Conservation (phyloP, 2,113 vertebrate species). For the Anguilla rostrata region DNA sequence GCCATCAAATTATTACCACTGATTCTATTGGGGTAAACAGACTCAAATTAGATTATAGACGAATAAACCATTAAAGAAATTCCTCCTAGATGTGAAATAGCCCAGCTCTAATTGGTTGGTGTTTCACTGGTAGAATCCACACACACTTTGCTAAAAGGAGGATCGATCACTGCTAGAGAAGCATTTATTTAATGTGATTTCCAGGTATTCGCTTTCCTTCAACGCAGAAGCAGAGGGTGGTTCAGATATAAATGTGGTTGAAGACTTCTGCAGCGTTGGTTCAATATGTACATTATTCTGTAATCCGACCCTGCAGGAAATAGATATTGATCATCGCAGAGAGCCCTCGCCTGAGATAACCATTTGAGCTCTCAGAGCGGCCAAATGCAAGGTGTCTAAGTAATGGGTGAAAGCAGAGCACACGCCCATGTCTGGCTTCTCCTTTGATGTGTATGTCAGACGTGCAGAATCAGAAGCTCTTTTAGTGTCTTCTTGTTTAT, state of each 20-base stretch:
- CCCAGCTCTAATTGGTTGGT: conserved; percentile 51
- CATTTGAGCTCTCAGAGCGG: conserved; percentile 63
- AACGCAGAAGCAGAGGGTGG: conserved; percentile 54
- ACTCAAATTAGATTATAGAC: conserved; percentile 66
- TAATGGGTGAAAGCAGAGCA: not conserved
- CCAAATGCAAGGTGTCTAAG: conserved; percentile 14
- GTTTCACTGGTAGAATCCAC: conserved; percentile 62
- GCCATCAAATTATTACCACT: conserved; percentile 66
- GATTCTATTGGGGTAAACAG: conserved; percentile 70
- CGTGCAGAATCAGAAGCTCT: not conserved
- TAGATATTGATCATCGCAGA: conserved; percentile 60
- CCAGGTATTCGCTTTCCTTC: conserved; percentile 67
- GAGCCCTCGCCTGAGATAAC: conserved; percentile 47
- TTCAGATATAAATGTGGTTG: conserved; percentile 56
- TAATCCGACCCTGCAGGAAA: conserved; percentile 66
- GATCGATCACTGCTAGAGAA: conserved; percentile 68
- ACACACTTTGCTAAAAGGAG: conserved; percentile 58
- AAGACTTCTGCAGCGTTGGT: conserved; percentile 66
- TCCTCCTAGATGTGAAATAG: conserved; percentile 47
- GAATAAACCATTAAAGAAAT: conserved; percentile 44
- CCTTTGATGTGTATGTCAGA: not conserved
- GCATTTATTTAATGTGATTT: conserved; percentile 68
- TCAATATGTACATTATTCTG: conserved; percentile 61
- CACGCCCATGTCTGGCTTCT: not conserved
- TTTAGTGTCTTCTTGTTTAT: conserved; percentile 38